These are phyloP conservation scores for Diaperis boleti DNA, from an alignment of 2,888 invertebrate genomes.

Conservation along the genomic window DNA sequence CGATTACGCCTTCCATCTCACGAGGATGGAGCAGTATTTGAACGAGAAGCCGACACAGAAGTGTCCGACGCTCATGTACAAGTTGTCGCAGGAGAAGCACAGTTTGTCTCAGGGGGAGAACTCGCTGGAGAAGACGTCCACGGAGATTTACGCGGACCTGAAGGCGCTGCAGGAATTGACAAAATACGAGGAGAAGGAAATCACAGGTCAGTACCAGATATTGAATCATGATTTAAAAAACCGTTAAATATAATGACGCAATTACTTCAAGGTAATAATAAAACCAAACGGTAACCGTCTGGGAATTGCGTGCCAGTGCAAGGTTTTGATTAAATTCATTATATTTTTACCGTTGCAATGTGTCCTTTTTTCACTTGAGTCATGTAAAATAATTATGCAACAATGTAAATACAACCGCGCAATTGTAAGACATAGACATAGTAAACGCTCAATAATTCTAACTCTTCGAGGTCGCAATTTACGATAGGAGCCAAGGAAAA, in stretches of 20 bases:
- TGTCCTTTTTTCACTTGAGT: too few relatives aligned
- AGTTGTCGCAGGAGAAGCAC: constrained; percentile 58
- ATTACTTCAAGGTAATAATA: too few relatives aligned
- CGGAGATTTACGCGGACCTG: constrained; percentile 63
- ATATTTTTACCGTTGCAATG: too few relatives aligned
- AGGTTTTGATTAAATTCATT: too few relatives aligned
- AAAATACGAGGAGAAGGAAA: constrained; percentile 57
- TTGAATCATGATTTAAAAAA: too few relatives aligned
- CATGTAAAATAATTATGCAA: too few relatives aligned
- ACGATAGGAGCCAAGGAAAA: neutral
- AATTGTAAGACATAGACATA: too few relatives aligned
- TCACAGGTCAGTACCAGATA: constrained; percentile 47
- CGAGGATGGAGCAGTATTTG: constrained; percentile 75
- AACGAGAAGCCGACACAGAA: constrained; percentile 66
- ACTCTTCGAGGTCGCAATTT: too few relatives aligned
- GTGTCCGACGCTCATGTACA: constrained; percentile 60
- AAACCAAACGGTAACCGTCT: too few relatives aligned
- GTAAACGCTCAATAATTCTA: neutral
- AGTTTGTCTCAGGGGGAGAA: constrained; percentile 47
- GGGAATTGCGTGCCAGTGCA: too few relatives aligned
- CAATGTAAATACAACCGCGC: too few relatives aligned
- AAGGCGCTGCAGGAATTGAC: constrained; percentile 61
- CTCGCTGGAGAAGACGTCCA: constrained; percentile 61
- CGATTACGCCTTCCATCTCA: constrained; percentile 78
- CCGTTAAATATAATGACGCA: too few relatives aligned